Evolutionary conservation across 2,888 invertebrate species (phyloP), one percentile per base, ranked within the genome.

Genomic region (Thera britannica): DNA sequence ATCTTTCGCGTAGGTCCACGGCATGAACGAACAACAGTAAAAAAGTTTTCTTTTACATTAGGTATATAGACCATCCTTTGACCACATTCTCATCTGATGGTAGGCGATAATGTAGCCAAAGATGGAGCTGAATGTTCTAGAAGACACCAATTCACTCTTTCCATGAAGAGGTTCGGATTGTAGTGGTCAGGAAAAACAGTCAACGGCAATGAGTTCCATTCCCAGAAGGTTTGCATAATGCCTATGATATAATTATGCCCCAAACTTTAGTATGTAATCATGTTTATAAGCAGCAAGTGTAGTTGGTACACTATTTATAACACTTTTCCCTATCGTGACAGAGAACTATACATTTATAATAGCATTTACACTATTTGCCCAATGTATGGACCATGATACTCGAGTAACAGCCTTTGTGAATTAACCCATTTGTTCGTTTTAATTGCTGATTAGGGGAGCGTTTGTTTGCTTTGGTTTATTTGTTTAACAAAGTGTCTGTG

Each of bases 221-320:
- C 23, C 23, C 23, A 23, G 23, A 38, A 5, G 38, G 38, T 38
- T 38, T 23, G 23, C 23, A 23, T 23, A 51, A 12, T 23, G 51
- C 7, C 6, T 44, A 3, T 48, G 36, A 56, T 62, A 76, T 77
- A 23, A 23, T 23, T 23, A 64, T 7, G 60, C 75, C 78, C 73
- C 38, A 61, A 62, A 54, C 64, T 8, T 46, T 46, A 46, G 78
- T 70, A 65, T 67, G 68, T 72, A 67, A 70, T 73, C 71, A 73
- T 72, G 69, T 72, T 70, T 74, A 72, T 67, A 72, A 67, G 65
- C 73, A 56, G 64, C 49, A 65, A 71, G 72, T 71, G 71, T 73
- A 69, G 62, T 63, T 58, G 60, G 44, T 65, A 35, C 62, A 68
- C 71, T 73, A 71, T 71, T 67, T 72, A 68, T 72, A 68, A 67